A percentile compares a stretch with the other conserved stretches of the same genome.
These are phyloP conservation scores for Heteromyza rotundicornis DNA, from an alignment of 2,888 invertebrate genomes.

Conservation along the genomic window DNA sequence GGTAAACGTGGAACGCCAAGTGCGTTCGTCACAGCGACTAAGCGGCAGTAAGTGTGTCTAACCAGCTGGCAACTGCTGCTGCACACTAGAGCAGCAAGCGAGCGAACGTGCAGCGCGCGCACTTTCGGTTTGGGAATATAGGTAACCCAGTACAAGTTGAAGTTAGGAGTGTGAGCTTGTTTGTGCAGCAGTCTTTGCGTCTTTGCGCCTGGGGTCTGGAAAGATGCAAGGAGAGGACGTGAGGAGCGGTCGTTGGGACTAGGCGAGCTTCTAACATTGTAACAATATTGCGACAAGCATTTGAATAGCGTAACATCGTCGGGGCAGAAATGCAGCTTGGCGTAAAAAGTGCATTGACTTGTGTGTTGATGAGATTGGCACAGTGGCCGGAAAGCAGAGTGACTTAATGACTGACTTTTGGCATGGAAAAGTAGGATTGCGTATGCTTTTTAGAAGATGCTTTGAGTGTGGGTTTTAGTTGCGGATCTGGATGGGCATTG, in stretches of 20 bases:
- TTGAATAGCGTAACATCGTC: conserved; percentile 6
- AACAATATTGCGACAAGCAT: background rate
- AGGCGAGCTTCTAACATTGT: background rate
- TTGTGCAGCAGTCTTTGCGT: background rate
- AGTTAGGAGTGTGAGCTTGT: conserved; percentile 23
- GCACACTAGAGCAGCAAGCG: background rate
- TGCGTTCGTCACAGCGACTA: background rate
- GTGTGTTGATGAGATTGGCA: conserved; percentile 39
- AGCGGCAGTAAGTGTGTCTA: background rate
- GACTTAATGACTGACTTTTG: conserved; percentile 59
- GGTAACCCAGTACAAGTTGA: conserved; percentile 44
- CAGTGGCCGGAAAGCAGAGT: conserved; percentile 57
- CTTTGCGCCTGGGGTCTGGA: no score
- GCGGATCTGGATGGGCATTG: conserved; percentile 9
- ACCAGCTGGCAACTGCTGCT: background rate
- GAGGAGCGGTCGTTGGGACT: no score
- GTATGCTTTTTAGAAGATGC: background rate
- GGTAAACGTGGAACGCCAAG: background rate
- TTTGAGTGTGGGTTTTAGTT: background rate
- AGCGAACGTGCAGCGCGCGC: background rate
- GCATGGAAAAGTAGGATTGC: conserved; percentile 2
- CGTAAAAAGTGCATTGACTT: conserved; percentile 11
- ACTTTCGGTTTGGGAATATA: conserved; percentile 42
- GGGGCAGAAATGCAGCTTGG: background rate
- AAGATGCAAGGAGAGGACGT: no score